A percentile compares a stretch with the other conserved stretches of the same genome.
These are phyloP conservation scores for Cyphomyrus discorhynchus DNA, from an alignment of 2,113 vertebrate genomes.

Conservation along the genomic window DNA sequence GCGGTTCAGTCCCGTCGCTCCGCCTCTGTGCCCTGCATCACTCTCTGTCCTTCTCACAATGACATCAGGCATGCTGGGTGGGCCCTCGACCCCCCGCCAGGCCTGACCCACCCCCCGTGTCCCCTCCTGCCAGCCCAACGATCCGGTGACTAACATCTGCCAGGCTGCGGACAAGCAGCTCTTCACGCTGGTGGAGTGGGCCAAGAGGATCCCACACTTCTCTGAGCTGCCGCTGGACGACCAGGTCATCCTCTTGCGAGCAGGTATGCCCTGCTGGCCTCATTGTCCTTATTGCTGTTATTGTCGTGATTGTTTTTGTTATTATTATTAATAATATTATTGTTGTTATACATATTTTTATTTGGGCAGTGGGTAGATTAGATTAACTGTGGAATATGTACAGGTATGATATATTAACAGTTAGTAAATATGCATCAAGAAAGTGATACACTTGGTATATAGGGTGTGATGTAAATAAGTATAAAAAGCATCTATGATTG, in stretches of 20 bases:
- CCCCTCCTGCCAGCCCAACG: slow-evolving; percentile 68
- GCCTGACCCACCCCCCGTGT: neutral
- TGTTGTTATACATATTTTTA: neutral
- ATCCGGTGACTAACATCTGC: slow-evolving; percentile 90
- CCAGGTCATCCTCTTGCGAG: slow-evolving; percentile 84
- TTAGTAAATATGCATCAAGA: neutral
- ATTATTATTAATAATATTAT: neutral
- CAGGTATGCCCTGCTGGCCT: slow-evolving; percentile 56
- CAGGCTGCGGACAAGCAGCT: slow-evolving; percentile 91
- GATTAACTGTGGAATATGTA: neutral
- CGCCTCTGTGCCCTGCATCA: neutral
- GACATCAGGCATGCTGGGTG: neutral
- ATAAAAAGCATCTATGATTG: neutral
- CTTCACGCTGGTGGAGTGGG: slow-evolving; percentile 88
- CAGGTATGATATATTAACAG: neutral
- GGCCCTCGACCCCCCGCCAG: slow-evolving; percentile 1
- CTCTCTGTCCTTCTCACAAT: slow-evolving; percentile 2
- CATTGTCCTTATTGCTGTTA: neutral
- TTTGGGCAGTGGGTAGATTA: neutral
- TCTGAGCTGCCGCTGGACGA: slow-evolving; percentile 84
- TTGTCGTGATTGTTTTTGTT: neutral
- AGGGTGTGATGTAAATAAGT: neutral
- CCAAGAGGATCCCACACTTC: slow-evolving; percentile 87
- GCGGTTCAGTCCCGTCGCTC: neutral
- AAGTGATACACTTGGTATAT: neutral